A percentile compares a stretch with the other conserved stretches of the same genome.
Evolutionary conservation across 2,113 vertebrate genomes (phyloP).

Genomic region (Megalops atlanticus): DNA sequence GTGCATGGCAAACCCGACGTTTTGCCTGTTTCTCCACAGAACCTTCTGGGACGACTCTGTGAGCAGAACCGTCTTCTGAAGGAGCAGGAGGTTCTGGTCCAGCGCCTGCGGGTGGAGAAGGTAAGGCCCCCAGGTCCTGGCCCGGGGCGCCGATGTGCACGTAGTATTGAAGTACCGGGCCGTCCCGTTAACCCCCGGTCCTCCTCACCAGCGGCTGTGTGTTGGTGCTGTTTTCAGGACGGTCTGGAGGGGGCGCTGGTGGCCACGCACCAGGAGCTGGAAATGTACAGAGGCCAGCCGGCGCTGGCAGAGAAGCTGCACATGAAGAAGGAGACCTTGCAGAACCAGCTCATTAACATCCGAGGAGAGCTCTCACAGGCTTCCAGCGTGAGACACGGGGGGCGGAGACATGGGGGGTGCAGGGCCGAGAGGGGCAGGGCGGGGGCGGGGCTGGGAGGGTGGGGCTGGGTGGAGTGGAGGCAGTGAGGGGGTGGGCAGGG

Average conservation of each 20-base stretch:
- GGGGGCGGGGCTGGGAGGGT: background rate
- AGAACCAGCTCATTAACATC: slow-evolving; percentile 94
- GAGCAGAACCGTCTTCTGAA: slow-evolving; percentile 88
- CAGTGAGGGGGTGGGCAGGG: too few relatives aligned
- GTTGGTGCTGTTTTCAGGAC: slow-evolving; percentile 69
- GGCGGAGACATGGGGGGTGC: background rate
- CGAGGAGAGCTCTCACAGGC: slow-evolving; percentile 93
- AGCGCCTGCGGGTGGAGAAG: slow-evolving; percentile 91
- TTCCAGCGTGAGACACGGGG: slow-evolving; percentile 77
- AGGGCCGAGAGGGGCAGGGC: background rate
- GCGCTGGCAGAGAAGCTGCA: slow-evolving; percentile 82
- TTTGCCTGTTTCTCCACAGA: slow-evolving; percentile 67
- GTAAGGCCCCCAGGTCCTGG: slow-evolving; percentile 55
- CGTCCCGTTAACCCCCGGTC: background rate
- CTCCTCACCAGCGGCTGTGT: background rate
- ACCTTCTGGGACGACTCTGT: slow-evolving; percentile 88
- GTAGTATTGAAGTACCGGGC: too few relatives aligned
- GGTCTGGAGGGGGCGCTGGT: slow-evolving; percentile 88
- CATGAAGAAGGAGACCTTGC: slow-evolving; percentile 88
- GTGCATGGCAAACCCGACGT: too few relatives aligned
- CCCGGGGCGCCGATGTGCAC: background rate
- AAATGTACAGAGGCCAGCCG: slow-evolving; percentile 84
- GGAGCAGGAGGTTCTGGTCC: slow-evolving; percentile 87
- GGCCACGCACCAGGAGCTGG: slow-evolving; percentile 93
- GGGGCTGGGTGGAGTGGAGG: background rate